These are phyloP conservation scores for Ahaetulla prasina DNA, from an alignment of 2,113 vertebrate genomes.

Conservation along the genomic window DNA sequence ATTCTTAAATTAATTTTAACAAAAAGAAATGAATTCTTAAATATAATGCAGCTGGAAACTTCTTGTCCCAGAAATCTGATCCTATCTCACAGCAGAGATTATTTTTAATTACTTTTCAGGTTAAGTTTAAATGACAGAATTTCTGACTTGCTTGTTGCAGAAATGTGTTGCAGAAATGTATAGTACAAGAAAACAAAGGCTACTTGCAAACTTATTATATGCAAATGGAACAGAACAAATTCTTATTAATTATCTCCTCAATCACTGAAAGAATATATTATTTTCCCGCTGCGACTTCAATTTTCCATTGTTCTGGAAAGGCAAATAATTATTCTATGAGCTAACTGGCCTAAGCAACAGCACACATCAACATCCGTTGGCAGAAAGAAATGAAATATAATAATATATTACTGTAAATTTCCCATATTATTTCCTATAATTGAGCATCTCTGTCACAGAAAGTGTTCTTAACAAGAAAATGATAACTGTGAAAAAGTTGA, in stretches of 20 bases:
- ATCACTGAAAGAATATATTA: background rate
- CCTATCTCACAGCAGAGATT: background rate
- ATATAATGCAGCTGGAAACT: background rate
- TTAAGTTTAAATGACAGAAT: background rate
- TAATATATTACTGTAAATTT: slow-evolving; percentile 44
- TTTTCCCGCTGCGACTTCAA: background rate
- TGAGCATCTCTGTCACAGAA: slow-evolving; percentile 27
- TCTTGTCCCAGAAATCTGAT: background rate
- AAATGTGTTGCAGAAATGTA: background rate
- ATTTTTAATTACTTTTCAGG: background rate
- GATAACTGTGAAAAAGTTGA: slow-evolving; percentile 49
- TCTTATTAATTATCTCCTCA: slow-evolving; percentile 21
- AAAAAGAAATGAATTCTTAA: background rate
- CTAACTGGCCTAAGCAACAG: slow-evolving; percentile 26
- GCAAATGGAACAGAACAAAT: background rate
- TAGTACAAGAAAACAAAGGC: background rate
- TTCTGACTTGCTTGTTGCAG: background rate
- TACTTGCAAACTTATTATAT: background rate
- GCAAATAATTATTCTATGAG: background rate
- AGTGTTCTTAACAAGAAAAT: slow-evolving; percentile 27
- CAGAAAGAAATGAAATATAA: slow-evolving; percentile 35
- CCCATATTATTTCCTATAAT: slow-evolving; percentile 41
- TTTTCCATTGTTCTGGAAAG: slow-evolving; percentile 8
- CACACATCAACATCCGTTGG: slow-evolving; percentile 30
- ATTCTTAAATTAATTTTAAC: background rate